Evolutionary conservation across 1,140 invertebrate genomes (phyloP).

Genomic region (Drosophila kepulauana): DNA sequence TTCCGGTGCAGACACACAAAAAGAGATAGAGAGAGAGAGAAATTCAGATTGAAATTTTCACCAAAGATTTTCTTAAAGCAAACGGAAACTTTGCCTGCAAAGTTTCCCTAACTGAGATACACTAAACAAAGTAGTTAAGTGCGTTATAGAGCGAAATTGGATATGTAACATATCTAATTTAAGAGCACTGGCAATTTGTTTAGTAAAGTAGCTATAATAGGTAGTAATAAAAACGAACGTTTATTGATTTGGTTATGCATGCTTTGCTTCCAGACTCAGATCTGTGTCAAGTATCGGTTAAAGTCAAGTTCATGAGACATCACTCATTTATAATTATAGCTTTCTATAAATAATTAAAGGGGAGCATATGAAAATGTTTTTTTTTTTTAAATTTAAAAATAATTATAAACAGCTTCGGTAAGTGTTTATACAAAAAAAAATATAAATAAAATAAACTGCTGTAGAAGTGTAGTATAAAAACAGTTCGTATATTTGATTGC

Average conservation of each 20-base stretch:
- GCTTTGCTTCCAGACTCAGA: neutral
- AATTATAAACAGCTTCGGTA: neutral
- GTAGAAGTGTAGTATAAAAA: neutral
- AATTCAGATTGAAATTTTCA: slow-evolving; percentile 62
- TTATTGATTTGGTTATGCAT: neutral
- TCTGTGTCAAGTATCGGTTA: neutral
- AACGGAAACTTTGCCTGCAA: slow-evolving; percentile 9
- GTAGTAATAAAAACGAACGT: neutral
- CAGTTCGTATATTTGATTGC: neutral
- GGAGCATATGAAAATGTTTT: neutral
- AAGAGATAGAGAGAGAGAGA: slow-evolving; percentile 22
- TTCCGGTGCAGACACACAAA: slow-evolving; percentile 41
- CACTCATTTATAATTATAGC: neutral
- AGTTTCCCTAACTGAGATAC: slow-evolving; percentile 23
- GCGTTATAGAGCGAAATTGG: neutral
- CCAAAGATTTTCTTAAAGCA: slow-evolving; percentile 31
- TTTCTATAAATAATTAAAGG: neutral
- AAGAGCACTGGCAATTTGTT: neutral
- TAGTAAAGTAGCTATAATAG: neutral
- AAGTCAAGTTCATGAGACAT: neutral
- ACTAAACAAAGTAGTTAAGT: slow-evolving; percentile 24
- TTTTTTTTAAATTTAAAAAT: neutral
- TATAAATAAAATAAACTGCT: neutral
- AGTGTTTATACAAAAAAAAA: neutral
- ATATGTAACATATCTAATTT: neutral